A percentile compares a stretch with the other conserved stretches of the same genome.
Evolutionary conservation across 2,797 vertebrate species (phyloP).

Genomic region (Columba guinea): DNA sequence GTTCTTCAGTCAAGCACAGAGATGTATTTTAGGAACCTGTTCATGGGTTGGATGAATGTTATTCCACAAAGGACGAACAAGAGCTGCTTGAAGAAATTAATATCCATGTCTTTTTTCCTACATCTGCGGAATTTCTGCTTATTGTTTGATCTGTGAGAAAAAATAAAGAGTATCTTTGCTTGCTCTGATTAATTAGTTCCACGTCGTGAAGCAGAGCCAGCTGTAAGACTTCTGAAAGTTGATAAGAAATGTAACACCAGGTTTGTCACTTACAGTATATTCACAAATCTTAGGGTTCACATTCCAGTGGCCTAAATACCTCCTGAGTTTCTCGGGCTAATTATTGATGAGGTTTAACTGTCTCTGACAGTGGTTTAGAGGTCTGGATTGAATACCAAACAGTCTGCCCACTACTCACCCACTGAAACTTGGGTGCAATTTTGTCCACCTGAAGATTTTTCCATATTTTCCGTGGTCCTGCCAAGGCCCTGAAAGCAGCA

Average conservation of each 20-base stretch:
- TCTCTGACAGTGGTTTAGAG: background rate
- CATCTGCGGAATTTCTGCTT: background rate
- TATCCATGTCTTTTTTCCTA: background rate
- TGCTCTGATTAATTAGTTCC: background rate
- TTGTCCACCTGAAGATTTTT: background rate
- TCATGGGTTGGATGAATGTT: background rate
- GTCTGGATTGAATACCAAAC: background rate
- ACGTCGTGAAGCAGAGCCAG: background rate
- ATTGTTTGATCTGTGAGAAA: background rate
- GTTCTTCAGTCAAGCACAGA: background rate
- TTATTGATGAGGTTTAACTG: background rate
- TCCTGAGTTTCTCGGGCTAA: background rate
- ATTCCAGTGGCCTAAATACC: background rate
- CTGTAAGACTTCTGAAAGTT: background rate
- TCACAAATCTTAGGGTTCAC: fast-evolving
- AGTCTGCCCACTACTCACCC: background rate
- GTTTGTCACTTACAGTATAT: background rate
- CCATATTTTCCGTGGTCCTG: background rate
- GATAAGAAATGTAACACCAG: background rate
- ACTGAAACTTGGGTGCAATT: background rate
- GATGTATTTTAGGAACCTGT: background rate
- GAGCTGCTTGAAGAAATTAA: background rate
- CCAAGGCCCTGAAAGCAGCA: no score
- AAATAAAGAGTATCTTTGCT: background rate
- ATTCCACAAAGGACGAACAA: background rate